phyloP scores from a whole-genome alignment of 2,888 invertebrate genomes.

The Cotesia congregata region DNA sequence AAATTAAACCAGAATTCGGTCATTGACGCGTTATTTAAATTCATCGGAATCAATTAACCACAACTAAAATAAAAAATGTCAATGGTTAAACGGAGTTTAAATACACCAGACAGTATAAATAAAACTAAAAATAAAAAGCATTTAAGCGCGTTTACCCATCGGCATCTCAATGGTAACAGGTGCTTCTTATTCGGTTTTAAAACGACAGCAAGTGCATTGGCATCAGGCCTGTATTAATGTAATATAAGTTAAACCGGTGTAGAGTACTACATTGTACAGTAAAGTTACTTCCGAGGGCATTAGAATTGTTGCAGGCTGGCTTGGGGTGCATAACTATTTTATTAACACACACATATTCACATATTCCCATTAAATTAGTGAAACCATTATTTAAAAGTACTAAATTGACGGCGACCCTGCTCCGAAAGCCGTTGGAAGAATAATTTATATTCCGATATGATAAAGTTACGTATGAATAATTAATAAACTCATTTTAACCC shows the following conservation, averaged over 20 bases:
- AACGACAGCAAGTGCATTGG: constrained; percentile 54
- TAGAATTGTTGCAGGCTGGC: constrained; percentile 42
- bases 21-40: neutral
- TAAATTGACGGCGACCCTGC: neutral
- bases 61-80: neutral
- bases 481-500: neutral
- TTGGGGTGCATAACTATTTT: constrained; percentile 46
- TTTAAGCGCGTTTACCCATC: neutral
- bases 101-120: neutral
- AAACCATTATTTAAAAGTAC: neutral
- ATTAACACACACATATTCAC: constrained; percentile 38
- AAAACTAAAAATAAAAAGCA: neutral
- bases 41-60: neutral
- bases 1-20: neutral
- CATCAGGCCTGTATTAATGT: too few relatives aligned
- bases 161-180: constrained; percentile 56
- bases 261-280: neutral
- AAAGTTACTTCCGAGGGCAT: constrained; percentile 37
- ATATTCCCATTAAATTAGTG: neutral
- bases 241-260: too few relatives aligned
- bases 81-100: neutral
- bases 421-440: neutral
- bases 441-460: neutral
- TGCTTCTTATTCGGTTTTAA: constrained; percentile 65
- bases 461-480: neutral